Conservation (phyloP, 2,888 invertebrate genomes). For the Apotomis turbidana region DNA sequence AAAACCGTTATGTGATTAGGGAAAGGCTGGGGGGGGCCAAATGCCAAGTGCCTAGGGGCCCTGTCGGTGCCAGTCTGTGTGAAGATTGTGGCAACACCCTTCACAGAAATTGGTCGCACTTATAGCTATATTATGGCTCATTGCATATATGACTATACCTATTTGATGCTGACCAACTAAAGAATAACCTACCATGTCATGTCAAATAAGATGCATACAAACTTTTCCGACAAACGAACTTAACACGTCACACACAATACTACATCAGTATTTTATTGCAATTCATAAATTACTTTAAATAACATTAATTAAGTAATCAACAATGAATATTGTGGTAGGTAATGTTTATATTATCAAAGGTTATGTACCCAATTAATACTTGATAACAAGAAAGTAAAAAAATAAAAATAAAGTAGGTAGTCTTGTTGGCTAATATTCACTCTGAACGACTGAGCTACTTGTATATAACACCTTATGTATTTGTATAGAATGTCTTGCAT, state of each 20-base stretch:
- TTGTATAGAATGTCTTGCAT: not conserved
- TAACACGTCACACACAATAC: slow-evolving; percentile 11
- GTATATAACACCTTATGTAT: not conserved
- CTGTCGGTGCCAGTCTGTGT: too few relatives aligned
- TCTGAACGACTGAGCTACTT: not conserved
- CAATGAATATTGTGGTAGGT: slow-evolving; percentile 14
- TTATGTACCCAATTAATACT: not conserved
- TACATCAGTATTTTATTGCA: slow-evolving; percentile 27
- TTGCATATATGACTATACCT: too few relatives aligned
- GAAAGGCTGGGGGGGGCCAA: too few relatives aligned
- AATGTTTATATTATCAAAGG: slow-evolving; percentile 10
- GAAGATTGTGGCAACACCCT: too few relatives aligned
- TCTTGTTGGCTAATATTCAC: not conserved
- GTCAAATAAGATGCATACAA: not conserved
- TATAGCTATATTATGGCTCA: too few relatives aligned
- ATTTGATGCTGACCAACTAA: not conserved
- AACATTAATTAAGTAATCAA: slow-evolving; percentile 17
- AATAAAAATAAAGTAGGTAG: not conserved
- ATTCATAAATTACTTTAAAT: slow-evolving; percentile 28
- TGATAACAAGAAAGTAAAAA: not conserved
- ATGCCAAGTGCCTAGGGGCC: too few relatives aligned
- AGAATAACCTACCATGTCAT: not conserved
- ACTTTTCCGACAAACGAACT: not conserved
- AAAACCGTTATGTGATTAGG: too few relatives aligned
- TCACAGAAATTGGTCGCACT: too few relatives aligned